A percentile compares a stretch with the other conserved stretches of the same genome.
These are phyloP conservation scores for Characodon lateralis DNA, from an alignment of 2,797 vertebrate genomes.

Conservation along the genomic window DNA sequence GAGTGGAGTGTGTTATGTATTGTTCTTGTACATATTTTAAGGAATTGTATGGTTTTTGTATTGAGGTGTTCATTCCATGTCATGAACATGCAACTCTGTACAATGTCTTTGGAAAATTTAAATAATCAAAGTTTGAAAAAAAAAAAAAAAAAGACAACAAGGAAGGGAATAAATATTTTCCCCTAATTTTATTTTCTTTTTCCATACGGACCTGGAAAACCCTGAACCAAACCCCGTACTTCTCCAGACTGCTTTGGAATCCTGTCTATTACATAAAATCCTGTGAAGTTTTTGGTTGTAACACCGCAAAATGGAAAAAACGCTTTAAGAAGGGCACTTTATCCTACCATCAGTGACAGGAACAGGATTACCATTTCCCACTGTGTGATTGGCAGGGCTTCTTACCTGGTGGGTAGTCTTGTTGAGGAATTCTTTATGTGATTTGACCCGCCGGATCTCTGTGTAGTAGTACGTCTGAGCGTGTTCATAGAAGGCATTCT, in stretches of 20 bases:
- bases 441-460: constrained; percentile 95
- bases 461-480: constrained; percentile 98
- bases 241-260: not conserved
- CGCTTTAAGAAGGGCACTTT: no score
- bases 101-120: no score
- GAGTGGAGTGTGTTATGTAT: no score
- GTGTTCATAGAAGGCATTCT: constrained; percentile 98
- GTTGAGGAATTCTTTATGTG: constrained; percentile 99
- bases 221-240: not conserved
- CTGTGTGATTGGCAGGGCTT: not conserved
- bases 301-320: not conserved
- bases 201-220: not conserved
- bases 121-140: no score
- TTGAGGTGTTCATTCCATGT: no score
- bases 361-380: no score
- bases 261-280: no score
- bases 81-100: no score
- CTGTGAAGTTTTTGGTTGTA: not conserved
- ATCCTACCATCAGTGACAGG: no score
- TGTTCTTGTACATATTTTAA: no score
- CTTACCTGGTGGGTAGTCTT: constrained; percentile 98
- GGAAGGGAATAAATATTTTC: not conserved
- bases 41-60: no score
- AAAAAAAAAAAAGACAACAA: not conserved
- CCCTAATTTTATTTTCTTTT: not conserved